Base-by-base conservation (phyloP, 2,113 vertebrate species). In the Ovis canadensis region DNA sequence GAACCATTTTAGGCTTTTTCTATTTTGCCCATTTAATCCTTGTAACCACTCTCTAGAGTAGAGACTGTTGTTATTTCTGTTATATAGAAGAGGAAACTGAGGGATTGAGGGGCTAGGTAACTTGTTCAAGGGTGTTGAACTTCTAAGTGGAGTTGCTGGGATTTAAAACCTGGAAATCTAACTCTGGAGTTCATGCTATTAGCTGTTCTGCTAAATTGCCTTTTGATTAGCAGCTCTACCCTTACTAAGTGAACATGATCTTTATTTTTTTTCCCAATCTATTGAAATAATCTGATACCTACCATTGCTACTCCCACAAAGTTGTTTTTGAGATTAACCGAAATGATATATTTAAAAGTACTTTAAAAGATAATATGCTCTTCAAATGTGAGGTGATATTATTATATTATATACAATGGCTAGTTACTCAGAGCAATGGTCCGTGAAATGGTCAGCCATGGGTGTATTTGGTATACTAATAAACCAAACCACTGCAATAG, bases 361-460 rank as follows among this genome's bases (percentile, higher is more conserved):
- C 40, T 97, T 96, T 93, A 94, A 97, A 96, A 94, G 96, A 97
- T 96, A 97, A 97, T 91, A 57, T 55, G 16, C 27, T 97, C n/a
- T 93, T 94, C 91, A 94, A 95, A 71, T 77, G 48, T 9, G 71
- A 98, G 88, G 57, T 91, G 83, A 74, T 91, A 88, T 59, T 86
- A 93, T 96, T 93, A 88, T 93, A 90, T 97, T 97, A 89, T 93
- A 64, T 93, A 93, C 78, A 81, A 90, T 90, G 94, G 91, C 91
- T 97, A 97, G 96, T 96, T 90, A 94, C 71, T 94, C 80, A 81
- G 94, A 97, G 86, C 86, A 97, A 94, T 81, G 80, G 31, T 43
- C 91, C 96, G 97, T 98, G 97, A 97, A 97, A 97, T 94, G 89
- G 94, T 96, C 96, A 97, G 93, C 43, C 33, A 48, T 93, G 86